Evolutionary conservation across 53 echinoderm and acorn worm genomes (phyloP).

Genomic region (Arbacia lixula): DNA sequence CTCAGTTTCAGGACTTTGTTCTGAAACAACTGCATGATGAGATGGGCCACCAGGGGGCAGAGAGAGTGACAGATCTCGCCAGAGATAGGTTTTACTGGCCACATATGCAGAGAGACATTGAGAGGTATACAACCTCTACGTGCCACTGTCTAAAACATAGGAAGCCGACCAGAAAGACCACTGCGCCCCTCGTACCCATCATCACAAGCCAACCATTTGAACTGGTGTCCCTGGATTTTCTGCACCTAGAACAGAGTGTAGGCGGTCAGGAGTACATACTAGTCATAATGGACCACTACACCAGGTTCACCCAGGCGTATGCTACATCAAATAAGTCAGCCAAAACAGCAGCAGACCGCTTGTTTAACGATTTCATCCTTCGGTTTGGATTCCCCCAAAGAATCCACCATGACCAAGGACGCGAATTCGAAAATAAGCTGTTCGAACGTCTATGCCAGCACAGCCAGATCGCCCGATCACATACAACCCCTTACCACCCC

Average conservation of each 20-base stretch:
- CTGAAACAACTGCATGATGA: slow-evolving; percentile 48
- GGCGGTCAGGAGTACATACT: slow-evolving; percentile 78
- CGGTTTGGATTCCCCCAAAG: slow-evolving; percentile 69
- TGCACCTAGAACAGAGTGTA: slow-evolving; percentile 68
- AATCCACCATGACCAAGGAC: slow-evolving; percentile 76
- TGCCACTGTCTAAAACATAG: slow-evolving; percentile 61
- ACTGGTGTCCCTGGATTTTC: slow-evolving; percentile 60
- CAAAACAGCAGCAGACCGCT: slow-evolving; percentile 60
- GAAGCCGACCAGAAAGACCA: slow-evolving; percentile 29
- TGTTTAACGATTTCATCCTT: slow-evolving; percentile 72
- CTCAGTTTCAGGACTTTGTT: not conserved
- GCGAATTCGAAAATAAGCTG: slow-evolving; percentile 74
- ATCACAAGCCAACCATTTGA: slow-evolving; percentile 63
- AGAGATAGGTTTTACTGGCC: slow-evolving; percentile 74
- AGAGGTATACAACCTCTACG: slow-evolving; percentile 39
- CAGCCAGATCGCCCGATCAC: slow-evolving; percentile 17
- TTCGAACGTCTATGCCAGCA: slow-evolving; percentile 45
- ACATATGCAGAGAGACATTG: slow-evolving; percentile 50
- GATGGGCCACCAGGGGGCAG: slow-evolving; percentile 66
- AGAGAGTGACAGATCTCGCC: slow-evolving; percentile 43
- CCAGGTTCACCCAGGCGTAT: slow-evolving; percentile 75
- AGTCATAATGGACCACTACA: slow-evolving; percentile 71
- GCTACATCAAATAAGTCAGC: slow-evolving; percentile 70
- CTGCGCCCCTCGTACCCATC: slow-evolving; percentile 62
- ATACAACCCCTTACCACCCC: slow-evolving; percentile 70